Base-by-base conservation (phyloP, 2,113 vertebrate genomes). In the Tautogolabrus adspersus region DNA sequence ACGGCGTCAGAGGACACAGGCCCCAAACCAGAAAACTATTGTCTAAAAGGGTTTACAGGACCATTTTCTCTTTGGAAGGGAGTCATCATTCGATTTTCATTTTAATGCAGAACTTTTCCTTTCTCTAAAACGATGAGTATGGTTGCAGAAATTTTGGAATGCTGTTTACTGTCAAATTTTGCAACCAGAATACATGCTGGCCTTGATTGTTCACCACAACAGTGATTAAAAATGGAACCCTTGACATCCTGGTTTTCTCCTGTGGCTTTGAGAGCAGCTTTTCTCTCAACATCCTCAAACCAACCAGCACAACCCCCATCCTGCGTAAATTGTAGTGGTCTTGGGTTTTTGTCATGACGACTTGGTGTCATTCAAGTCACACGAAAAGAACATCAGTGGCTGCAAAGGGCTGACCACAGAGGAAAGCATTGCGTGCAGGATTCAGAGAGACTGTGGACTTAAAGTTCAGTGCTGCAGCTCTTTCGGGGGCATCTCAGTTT, bases 371-470 rank as follows among this genome's bases (percentile, higher is more conserved):
- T 30, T 82, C 85, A 65, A 62, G 56, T 60, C 54, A 23, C 37
- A n/a, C 73, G 52, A 79, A 83, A 85, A 88, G 47, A 49, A 89
- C 67, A 84, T 21, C 12, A 65, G 73, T 23, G 69, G 58, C 60
- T 64, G 37, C 42, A 72, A 56, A 72, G 66, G 19, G 47, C 58
- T 11, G 30, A 54, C 73, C 72, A 30, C 87, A 87, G 68, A 88
- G 89, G 87, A 88, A 83, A 52, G 65, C 67, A 54, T 89, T 55
- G 72, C 77, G 65, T 78, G 84, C 81, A 77, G 63, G 51, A 72
- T 55, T 59, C 57, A 13, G 6, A 46, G 23, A 58, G 66, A 8
- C 5, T 64, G 18, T 47, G 47, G 18, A 49, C 7, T 49, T 49
- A 3, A 46, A 15, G 56, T 22, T 34, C 37, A 37, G 55, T 16